Base-by-base conservation (phyloP, 2,888 invertebrate species). In the Meteorus cinctellus region DNA sequence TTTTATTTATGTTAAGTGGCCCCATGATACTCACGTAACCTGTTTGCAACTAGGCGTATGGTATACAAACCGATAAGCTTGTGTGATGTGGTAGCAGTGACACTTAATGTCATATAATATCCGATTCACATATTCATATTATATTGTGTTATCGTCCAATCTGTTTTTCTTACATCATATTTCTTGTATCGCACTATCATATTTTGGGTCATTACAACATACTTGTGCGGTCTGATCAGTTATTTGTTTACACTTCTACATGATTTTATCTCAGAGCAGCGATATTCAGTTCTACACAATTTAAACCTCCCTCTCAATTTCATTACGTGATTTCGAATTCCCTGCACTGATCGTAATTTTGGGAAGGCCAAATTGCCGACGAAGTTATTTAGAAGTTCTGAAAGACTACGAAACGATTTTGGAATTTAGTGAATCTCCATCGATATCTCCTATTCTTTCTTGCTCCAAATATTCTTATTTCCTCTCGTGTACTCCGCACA, bases 21-120 rank as follows among this genome's bases (percentile, higher is more conserved):
- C 78, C 76, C 79, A 79, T 80, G 80, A 81, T 79, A 81, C 60
- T 71, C 27, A 10, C 45, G 10, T 27, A n/a, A 62, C 60, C 41
- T 71, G 71, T 71, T 19, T 60, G 45, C 24, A 72, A 72, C 48
- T 48, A 31, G 29, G 29, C 24, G 31, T 29, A 63, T 45, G 19
- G 31, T 62, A 63, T 29, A 55, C n/a, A 19, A 3, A 19, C 55
- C 55, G 55, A 8, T 10, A 5, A 12, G 12, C 8, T 41, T 12
- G 41, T 41, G 41, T 71, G n/a, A 45, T 29, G 36, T 59, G 41
- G 36, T 59, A 24, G 24, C 71, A 72, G 12, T 12, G 59, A 60
- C 60, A 41, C n/a, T 48, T n/a, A 45, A 72, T 31, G 48, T 72
- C 48, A 1, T 4, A 10, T 19, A 6, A 60, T 60, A 41, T 24